Evolutionary conservation across 2,797 vertebrate species (phyloP).

Genomic region (Girardinus metallicus): DNA sequence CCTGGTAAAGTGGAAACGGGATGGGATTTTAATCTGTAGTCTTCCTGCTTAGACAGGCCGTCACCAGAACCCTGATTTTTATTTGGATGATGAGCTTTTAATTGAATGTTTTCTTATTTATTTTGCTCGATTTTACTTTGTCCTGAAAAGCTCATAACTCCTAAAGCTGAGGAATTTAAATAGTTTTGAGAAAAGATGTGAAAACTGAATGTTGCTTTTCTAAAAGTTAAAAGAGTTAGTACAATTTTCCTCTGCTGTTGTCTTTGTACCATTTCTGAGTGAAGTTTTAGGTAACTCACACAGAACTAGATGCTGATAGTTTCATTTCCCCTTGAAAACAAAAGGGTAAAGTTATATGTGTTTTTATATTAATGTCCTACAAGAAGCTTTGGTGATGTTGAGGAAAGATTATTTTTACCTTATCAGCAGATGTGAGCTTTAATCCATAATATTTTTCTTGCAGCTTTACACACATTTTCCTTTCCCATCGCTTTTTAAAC

Average conservation of each 20-base stretch:
- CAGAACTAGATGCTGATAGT: not conserved
- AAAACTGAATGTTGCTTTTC: too few species aligned
- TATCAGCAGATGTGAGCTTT: not conserved
- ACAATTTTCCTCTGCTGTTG: not conserved
- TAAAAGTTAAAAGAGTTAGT: too few species aligned
- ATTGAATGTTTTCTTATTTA: too few species aligned
- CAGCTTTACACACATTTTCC: not conserved
- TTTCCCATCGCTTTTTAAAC: not conserved
- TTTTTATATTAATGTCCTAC: not conserved
- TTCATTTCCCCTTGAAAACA: not conserved
- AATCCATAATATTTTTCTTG: not conserved
- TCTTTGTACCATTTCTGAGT: not conserved
- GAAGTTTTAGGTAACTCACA: not conserved
- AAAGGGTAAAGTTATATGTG: not conserved
- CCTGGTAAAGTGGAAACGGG: too few species aligned
- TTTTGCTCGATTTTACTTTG: too few species aligned
- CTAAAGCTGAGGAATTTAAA: too few species aligned
- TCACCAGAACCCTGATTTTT: too few species aligned
- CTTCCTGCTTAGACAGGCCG: too few species aligned
- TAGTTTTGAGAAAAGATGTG: too few species aligned
- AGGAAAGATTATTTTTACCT: not conserved
- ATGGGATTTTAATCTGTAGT: too few species aligned
- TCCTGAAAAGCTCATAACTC: too few species aligned
- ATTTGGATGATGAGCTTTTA: too few species aligned
- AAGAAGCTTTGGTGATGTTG: not conserved